A percentile compares a stretch with the other conserved stretches of the same genome.
These are phyloP conservation scores for Syngnathus acus DNA, from an alignment of 2,797 vertebrate genomes.

Conservation along the genomic window DNA sequence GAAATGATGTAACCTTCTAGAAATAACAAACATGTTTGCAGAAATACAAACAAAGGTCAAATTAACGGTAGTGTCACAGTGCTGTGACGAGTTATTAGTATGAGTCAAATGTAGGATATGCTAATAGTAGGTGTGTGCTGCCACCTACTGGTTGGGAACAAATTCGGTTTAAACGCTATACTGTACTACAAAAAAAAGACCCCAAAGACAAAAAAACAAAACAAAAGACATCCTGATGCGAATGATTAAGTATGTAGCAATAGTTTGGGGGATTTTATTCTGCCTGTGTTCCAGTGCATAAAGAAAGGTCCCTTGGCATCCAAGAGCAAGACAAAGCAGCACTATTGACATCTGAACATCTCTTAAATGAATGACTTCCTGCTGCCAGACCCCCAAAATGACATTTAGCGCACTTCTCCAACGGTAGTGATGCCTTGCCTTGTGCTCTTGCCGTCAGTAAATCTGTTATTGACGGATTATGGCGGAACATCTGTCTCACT, in stretches of 20 bases:
- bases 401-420: background rate
- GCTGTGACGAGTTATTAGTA: conserved; percentile 47
- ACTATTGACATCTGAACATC: background rate
- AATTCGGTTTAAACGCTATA: background rate
- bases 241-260: background rate
- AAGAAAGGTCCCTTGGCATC: background rate
- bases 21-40: background rate
- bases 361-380: background rate
- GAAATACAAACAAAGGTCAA: background rate
- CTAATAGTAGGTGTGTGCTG: conserved; percentile 34
- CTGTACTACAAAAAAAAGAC: background rate
- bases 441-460: conserved; percentile 1
- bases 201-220: background rate
- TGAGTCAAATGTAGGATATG: conserved; percentile 26
- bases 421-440: background rate
- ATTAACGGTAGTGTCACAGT: conserved; percentile 11
- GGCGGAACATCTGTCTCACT: conserved; percentile 41
- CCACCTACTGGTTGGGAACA: conserved; percentile 61
- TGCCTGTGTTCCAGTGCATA: background rate
- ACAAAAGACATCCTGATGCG: background rate
- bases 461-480: conserved; percentile 31
- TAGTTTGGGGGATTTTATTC: background rate
- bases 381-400: background rate
- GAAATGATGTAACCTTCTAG: background rate
- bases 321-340: background rate